Base-by-base conservation (phyloP, 2,888 invertebrate genomes). In the Cephus pygmeus region DNA sequence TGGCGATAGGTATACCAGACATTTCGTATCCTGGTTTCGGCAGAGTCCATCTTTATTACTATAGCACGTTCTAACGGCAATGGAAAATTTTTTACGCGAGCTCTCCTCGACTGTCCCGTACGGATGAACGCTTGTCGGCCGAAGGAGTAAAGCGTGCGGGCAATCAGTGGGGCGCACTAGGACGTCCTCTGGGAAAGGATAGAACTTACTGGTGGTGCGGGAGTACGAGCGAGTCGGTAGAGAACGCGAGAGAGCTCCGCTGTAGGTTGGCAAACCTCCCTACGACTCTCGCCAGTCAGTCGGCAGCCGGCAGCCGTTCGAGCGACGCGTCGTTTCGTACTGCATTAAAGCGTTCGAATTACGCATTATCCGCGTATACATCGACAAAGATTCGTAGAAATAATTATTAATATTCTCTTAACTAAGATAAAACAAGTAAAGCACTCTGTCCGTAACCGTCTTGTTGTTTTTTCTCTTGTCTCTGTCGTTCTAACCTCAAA, bases 281-380 rank as follows among this genome's bases (percentile, higher is more conserved):
- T 71, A 15, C 71, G 31, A 71, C 31, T 56, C 56, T 71, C 71
- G 78, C 82, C 85, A 85, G 84, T 90, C 89, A 90, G 90, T 91
- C 90, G 89, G 89, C 88, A 86, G 87, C 87, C 87, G 89, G 87
- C 89, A 89, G 88, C 88, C 90, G 90, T 87, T 81, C 85, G 88
- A 83, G 85, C 82, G 81, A 83, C 79, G 86, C 75, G 81, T 71
- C 6, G 1, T 30, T 33, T 71, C 71, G 71, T 11, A 15, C 31
- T 31, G 31, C 71, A 23, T 71, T 31, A 15, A 30, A 56, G 56
- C 56, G 56, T 33, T 11, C 69, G 11, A 31, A 35, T 35, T 35
- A 30, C 33, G 71, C 71, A 33, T 69, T 33, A 15, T 33, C 33
- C 35, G 71, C 31, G 33, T 71, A 56, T 23, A 23, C 15, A 23